Conservation (phyloP, 2,888 invertebrate genomes). For the Tipula helvola region DNA sequence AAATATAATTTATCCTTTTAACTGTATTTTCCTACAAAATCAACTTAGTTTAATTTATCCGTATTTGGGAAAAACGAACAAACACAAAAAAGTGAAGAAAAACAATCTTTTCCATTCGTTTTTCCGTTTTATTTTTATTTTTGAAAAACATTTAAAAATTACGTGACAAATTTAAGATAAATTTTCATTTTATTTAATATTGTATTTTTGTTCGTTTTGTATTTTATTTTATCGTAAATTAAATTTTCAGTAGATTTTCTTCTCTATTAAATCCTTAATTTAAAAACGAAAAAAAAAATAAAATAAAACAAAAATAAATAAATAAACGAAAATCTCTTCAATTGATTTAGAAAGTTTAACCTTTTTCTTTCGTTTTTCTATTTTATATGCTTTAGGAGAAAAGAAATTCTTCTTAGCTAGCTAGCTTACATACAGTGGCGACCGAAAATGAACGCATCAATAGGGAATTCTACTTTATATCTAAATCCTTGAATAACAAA, state of each 20-base stretch:
- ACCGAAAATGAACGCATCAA: no score
- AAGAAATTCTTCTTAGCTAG: background rate
- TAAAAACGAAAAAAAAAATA: background rate
- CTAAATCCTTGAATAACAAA: no score
- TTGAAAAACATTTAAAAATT: background rate
- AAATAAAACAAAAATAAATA: background rate
- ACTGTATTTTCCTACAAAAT: background rate
- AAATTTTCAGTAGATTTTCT: background rate
- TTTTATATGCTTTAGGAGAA: background rate
- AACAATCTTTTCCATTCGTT: background rate
- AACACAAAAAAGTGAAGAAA: background rate
- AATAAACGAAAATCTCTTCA: background rate
- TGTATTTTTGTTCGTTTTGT: background rate
- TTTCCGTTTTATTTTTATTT: background rate
- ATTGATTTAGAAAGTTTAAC: constrained; percentile 4
- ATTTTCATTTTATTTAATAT: constrained; percentile 1
- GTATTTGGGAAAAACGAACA: background rate
- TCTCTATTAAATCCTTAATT: constrained; percentile 4
- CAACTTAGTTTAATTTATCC: background rate
- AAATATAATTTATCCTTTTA: background rate
- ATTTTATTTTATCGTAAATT: background rate
- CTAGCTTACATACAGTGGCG: no score
- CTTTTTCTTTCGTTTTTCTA: background rate
- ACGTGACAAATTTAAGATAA: constrained; percentile 4
- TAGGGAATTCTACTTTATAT: no score